Percentiles rank a stretch among this genome's conserved stretches.
These are phyloP conservation scores for Isoperla grammatica DNA, from an alignment of 2,888 invertebrate species.

Conservation along the genomic window DNA sequence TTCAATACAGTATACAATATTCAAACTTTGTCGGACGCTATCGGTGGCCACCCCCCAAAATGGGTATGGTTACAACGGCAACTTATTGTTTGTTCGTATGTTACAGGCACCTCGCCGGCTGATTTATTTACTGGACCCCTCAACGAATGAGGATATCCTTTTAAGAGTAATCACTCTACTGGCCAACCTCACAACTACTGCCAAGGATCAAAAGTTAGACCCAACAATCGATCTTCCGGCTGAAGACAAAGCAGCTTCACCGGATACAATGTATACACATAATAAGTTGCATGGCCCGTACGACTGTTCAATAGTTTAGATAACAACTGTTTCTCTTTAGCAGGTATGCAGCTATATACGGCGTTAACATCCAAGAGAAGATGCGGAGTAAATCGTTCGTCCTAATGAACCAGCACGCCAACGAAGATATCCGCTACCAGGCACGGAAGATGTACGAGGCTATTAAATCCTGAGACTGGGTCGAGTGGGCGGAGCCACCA, in stretches of 20 bases:
- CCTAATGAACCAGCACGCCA: slow-evolving; percentile 40
- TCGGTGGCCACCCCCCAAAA: too few relatives aligned
- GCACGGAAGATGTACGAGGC: slow-evolving; percentile 40
- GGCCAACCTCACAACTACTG: slow-evolving; percentile 46
- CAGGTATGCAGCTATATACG: slow-evolving; percentile 45
- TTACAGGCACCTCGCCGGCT: slow-evolving; percentile 47
- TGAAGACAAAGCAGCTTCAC: slow-evolving; percentile 49
- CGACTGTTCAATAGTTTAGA: slow-evolving; percentile 9
- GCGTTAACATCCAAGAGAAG: slow-evolving; percentile 42
- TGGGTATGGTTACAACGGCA: too few relatives aligned
- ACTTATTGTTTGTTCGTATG: slow-evolving; percentile 7
- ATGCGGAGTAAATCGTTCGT: slow-evolving; percentile 40
- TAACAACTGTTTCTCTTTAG: slow-evolving; percentile 27
- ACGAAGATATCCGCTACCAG: slow-evolving; percentile 41
- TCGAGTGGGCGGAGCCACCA: slow-evolving; percentile 17
- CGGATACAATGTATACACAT: slow-evolving; percentile 46
- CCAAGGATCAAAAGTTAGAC: slow-evolving; percentile 42
- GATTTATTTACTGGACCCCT: slow-evolving; percentile 44
- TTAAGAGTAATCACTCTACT: slow-evolving; percentile 48
- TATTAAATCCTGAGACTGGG: slow-evolving; percentile 35
- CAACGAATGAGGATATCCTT: slow-evolving; percentile 43
- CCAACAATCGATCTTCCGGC: slow-evolving; percentile 46
- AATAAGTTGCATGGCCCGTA: slow-evolving; percentile 2
- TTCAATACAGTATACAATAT: too few relatives aligned
- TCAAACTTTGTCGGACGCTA: too few relatives aligned